Percentiles rank a stretch among this genome's conserved stretches.
Evolutionary conservation across 2,113 vertebrate genomes (phyloP).

Genomic region (Arizona elegans): DNA sequence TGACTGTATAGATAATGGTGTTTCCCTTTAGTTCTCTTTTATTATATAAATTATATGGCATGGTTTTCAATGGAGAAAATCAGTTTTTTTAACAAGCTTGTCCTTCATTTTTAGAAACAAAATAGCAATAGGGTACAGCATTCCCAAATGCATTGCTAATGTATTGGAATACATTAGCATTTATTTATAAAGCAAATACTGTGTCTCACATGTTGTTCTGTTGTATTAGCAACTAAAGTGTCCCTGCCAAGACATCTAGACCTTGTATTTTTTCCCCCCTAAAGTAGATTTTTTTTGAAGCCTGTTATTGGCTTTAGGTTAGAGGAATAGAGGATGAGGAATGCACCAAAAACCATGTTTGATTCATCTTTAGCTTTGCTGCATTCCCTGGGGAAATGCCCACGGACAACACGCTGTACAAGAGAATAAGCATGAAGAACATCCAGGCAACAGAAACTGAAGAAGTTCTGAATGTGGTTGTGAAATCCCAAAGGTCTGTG

Average conservation of each 20-base stretch:
- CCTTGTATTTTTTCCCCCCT: neutral
- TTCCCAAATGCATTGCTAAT: neutral
- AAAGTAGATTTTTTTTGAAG: neutral
- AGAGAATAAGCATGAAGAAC: constrained; percentile 1
- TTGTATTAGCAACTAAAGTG: neutral
- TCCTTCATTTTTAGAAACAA: neutral
- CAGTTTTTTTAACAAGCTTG: neutral
- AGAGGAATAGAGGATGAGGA: neutral
- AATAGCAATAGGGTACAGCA: neutral
- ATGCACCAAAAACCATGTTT: neutral
- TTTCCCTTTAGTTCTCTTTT: neutral
- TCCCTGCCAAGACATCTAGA: neutral
- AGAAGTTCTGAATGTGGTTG: neutral
- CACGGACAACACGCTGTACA: neutral
- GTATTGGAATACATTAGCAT: neutral
- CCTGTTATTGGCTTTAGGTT: neutral
- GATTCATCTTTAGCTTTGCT: constrained; percentile 3
- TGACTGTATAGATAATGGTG: no score
- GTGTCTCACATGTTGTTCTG: no score
- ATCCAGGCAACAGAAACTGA: neutral
- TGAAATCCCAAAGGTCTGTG: neutral
- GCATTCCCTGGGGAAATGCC: neutral
- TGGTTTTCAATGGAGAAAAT: neutral
- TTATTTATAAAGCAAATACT: neutral
- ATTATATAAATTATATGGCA: neutral